Conservation (phyloP, 2,888 invertebrate genomes). For the Troides aeacus region DNA sequence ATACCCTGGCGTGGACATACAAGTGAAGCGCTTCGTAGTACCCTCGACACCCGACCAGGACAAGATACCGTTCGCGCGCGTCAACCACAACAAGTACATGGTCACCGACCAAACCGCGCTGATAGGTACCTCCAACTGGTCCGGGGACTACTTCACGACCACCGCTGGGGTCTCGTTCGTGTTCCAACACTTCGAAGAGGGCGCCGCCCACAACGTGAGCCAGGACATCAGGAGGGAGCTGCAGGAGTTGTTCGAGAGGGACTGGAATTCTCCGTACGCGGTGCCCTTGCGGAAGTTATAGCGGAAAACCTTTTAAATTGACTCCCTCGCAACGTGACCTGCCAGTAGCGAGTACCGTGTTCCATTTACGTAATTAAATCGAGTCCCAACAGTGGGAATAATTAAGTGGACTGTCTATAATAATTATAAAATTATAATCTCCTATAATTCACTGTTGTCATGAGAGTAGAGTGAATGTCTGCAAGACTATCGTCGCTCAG, state of each 20-base stretch:
- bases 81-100: conserved; percentile 99
- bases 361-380: too few relatives aligned
- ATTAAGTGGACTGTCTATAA: too few relatives aligned
- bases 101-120: conserved; percentile 96
- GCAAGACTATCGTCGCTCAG: too few relatives aligned
- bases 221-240: conserved; percentile 85
- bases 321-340: neutral
- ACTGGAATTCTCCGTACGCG: conserved; percentile 94
- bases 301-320: conserved; percentile 34
- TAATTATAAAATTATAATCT: too few relatives aligned
- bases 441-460: too few relatives aligned
- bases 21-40: conserved; percentile 93
- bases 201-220: conserved; percentile 58
- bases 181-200: conserved; percentile 53
- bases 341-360: neutral
- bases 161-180: conserved; percentile 94
- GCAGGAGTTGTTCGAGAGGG: conserved; percentile 90
- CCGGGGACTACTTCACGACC: conserved; percentile 95
- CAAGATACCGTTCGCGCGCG: conserved; percentile 92
- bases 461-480: too few relatives aligned
- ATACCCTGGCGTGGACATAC: conserved; percentile 84
- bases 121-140: conserved; percentile 99
- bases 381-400: too few relatives aligned
- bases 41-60: conserved; percentile 88
- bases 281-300: conserved; percentile 74